Base-by-base conservation (phyloP, 1,140 invertebrate species). In the Protaetia brevitarsis region DNA sequence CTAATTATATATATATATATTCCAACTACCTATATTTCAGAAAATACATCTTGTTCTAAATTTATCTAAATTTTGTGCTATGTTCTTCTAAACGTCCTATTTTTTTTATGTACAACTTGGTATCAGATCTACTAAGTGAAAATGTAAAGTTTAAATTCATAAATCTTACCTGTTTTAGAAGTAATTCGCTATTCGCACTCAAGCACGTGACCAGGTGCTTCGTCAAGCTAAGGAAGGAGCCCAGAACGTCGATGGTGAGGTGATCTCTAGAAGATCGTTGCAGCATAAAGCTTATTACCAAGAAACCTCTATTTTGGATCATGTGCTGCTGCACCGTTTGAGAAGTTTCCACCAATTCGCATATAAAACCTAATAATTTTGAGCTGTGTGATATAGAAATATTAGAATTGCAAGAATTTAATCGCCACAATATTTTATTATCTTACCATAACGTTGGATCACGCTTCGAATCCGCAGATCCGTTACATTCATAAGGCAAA, bases 291-390 rank as follows among this genome's bases (percentile, higher is more conserved):
- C 96, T 97, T 77, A 99, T 98, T 41, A 99, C 96, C 69, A 99
- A 85, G 81, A 99, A 99, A 37, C 97, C 97, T 73, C 96, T 85
- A 77, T 95, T 97, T 81, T 98, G 97, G 78, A 98, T 92, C 91
- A 99, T 96, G 77, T 99, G 97, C 77, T 99, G 97, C 77, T 99
- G 97, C 64, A 99, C 95, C 11, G 94, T 98, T 74, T 93, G 89
- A 68, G 96, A 99, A 56, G 92, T 95, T 78, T 98, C 95, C 63
- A 99, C 91, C 73, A 99, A 84, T 75, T 98, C 96, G 81, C 96
- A 97, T 69, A 99, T 94, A 80, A 99, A 96, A 65, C 94, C 93
- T 75, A 99, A 87, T 41, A 99, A 84, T 79, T 96, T 98, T 10
- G 96, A 94, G 85, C 96, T 98, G 82, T n/a, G 85, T 84, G 80